Base-by-base conservation (phyloP, 1,140 invertebrate species). In the Trachymyrmex cornetzi region DNA sequence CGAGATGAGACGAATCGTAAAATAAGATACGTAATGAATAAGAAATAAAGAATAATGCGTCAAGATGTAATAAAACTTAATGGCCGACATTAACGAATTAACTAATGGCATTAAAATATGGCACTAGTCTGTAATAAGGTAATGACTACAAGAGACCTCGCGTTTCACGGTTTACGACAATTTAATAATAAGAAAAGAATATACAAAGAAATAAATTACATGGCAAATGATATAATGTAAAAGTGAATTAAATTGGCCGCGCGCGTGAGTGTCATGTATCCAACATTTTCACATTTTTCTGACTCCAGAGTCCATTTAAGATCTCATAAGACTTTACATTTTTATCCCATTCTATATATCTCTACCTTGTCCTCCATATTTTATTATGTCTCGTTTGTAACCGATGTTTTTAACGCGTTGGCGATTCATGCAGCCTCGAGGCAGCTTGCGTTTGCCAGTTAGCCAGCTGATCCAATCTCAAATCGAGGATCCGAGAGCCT, bases 391-490 rank as follows among this genome's bases (percentile, higher is more conserved):
- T 55, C 48, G 30, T 80, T n/a, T 80, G 55, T 53, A 22, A 66
- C 44, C n/a, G n/a, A 53, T 11, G 6, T 81, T 69, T 69, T 81
- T 81, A 57, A 81, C 63, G 30, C 27, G 63, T n/a, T n/a, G 48
- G 27, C 77, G n/a, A 69, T 69, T 80, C 61, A 66, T 3, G 48
- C 5, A 16, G 27, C 64, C 64, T 81, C 64, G 48, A 81, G 77
- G 48, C 48, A 16, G 48, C 48, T 16, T 55, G 48, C 48, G 48
- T 44, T 57, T 69, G 59, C 38, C 55, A 24, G 38, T 71, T 22
- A 16, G 57, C 57, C 34, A 44, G 63, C 24, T 72, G 77, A 81
- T 81, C 14, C 30, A 63, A 81, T 84, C 80, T 84, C 27, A 44
- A 84, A 61, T 61, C 38, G 16, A 57, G 53, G 2, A 67, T 30